Conservation (phyloP, 2,113 vertebrate species). For the Alligator sinensis region DNA sequence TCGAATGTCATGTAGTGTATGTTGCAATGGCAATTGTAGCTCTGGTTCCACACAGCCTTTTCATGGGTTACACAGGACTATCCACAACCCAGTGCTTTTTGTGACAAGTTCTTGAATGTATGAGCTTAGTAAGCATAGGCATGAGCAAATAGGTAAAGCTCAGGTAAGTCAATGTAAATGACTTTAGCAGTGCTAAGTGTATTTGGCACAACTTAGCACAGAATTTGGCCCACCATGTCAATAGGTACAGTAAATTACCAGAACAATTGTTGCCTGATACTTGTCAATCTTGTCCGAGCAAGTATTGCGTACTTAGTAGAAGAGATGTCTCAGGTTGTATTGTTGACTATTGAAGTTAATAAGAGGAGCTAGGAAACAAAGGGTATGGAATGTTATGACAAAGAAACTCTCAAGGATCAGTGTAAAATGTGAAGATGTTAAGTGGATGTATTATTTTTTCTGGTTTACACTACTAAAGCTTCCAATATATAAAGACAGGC, state of each 20-base stretch:
- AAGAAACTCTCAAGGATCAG: conserved; percentile 1
- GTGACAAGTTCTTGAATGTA: neutral
- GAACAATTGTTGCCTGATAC: neutral
- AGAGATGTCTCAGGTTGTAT: conserved; percentile 1
- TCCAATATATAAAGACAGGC: conserved; percentile 48
- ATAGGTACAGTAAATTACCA: neutral
- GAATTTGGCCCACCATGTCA: neutral
- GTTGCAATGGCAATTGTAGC: neutral
- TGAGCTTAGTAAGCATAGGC: neutral
- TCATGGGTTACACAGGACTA: neutral
- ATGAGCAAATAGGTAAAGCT: neutral
- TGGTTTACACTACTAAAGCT: conserved; percentile 51
- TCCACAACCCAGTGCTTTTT: neutral
- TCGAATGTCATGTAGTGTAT: neutral
- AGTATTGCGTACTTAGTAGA: neutral
- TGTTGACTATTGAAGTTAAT: neutral
- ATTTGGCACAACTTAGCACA: neutral
- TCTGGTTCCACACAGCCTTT: neutral
- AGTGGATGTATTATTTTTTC: conserved; percentile 65
- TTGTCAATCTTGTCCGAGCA: conserved; percentile 3
- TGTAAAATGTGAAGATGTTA: conserved; percentile 55
- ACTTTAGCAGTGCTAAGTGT: neutral
- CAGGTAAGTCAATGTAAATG: neutral
- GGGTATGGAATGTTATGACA: neutral
- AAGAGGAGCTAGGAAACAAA: conserved; percentile 27